Evolutionary conservation across 2,113 vertebrate genomes (phyloP).

Genomic region (Taxidea taxus): DNA sequence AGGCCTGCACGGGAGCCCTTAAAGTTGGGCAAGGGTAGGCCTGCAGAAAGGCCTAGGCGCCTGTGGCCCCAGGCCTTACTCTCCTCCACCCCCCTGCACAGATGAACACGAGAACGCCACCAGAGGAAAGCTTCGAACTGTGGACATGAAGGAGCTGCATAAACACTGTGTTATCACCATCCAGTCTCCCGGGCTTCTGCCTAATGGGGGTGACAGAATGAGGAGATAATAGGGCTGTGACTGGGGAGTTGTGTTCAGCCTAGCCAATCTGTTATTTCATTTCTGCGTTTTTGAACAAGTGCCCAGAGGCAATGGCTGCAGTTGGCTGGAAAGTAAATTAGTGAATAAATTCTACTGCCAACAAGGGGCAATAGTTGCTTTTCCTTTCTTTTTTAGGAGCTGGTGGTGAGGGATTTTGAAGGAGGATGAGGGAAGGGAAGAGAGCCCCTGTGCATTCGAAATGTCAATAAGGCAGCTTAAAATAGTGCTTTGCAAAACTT

Average conservation of each 20-base stretch:
- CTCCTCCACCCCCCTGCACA: accelerated
- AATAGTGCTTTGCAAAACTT: not conserved
- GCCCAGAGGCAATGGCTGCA: conserved; percentile 63
- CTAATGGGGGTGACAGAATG: conserved; percentile 42
- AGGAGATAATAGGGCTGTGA: conserved; percentile 60
- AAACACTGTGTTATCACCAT: not conserved
- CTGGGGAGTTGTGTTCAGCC: conserved; percentile 34
- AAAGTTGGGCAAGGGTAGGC: not conserved
- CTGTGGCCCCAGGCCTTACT: accelerated
- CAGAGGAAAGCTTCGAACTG: not conserved
- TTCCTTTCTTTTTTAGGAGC: not conserved
- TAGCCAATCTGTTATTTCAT: conserved; percentile 66
- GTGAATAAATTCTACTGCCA: conserved; percentile 57
- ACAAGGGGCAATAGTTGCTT: not conserved
- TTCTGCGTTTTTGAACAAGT: conserved; percentile 64
- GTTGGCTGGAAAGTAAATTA: conserved; percentile 55
- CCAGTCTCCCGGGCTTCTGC: not conserved
- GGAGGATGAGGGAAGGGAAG: not conserved
- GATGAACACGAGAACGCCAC: not conserved
- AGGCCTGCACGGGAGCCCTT: not conserved
- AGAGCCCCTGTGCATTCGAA: not conserved
- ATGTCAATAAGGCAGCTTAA: not conserved
- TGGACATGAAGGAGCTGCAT: not conserved
- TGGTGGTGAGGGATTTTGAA: not conserved
- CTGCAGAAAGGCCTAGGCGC: not conserved